Evolutionary conservation across 1,140 invertebrate species (phyloP), one percentile per base, ranked within the genome.

Genomic region (Cataglyphis hispanica): DNA sequence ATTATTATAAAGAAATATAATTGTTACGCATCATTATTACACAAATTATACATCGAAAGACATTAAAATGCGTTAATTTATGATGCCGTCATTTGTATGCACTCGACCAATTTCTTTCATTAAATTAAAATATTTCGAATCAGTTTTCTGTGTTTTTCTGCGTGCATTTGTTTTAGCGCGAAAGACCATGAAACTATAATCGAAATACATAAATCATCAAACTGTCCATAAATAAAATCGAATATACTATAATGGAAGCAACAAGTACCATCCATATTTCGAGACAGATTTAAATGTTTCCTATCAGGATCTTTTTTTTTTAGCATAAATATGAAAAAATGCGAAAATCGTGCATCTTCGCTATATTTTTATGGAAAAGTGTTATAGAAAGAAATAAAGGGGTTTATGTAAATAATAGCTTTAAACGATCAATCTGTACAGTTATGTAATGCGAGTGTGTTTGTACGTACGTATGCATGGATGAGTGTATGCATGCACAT

Each of bases 391-490:
- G n/a, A 61, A 66, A 43, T 25, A 61, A 61, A 64, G 25, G 53
- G 40, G 46, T 84, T 84, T 40, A 64, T 84, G 81, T 84, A 75
- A 76, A 84, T 84, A 84, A 77, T 84, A 84, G 40, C 72, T 72
- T 77, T 84, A 84, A 84, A 66, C n/a, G 22, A 77, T 84, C 25
- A 64, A 75, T 77, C 46, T 84, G 81, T 84, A 84, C 46, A 84
- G 72, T 77, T 76, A 64, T 8, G 60, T 77, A 40, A 84, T 84
- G 34, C 27, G 40, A 81, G 66, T 11, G 53, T 77, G 81, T 84
- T 84, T 84, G 31, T 84, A 84, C 43, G 31, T 84, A 84, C 43
- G 40, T 77, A 37, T 61, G 58, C 25, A 50, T 63, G 40, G 19
- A 1, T 3, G 66, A 58, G 2, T 46, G 69, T 11, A 25, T 56